Evolutionary conservation across 2,113 vertebrate genomes (phyloP), one percentile per base, ranked within the genome.

Genomic region (Polypterus bichir): DNA sequence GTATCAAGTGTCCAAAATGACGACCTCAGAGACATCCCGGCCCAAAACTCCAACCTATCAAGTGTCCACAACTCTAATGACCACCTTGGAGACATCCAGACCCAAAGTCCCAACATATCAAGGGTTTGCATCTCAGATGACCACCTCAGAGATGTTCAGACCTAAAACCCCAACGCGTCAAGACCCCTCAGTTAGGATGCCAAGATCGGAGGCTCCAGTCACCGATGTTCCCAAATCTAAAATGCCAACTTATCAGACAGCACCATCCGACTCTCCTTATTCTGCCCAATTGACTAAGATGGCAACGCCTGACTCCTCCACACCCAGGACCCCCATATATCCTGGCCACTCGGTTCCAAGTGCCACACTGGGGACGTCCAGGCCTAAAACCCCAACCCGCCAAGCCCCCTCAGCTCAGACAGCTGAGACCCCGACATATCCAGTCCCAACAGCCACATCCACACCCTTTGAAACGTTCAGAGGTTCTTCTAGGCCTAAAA

Each of bases 381-480:
- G 44, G 7, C 47, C 7, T 48, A 74, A 76, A 47, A 51, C 60
- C 6, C 74, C 57, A 1, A 59, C 57, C 9, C 47, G 9, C 1
- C 48, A 55, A 8, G 1, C n/a, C 6, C 44, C 76, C 65, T 65
- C 75, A 54, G 71, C 73, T 68, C 66, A 76, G 59, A 69, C 76
- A 62, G 59, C 70, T 57, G 44, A 61, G 66, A 61, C 55, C 6
- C 9, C 66, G 54, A 27, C 27, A 27, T 27, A 27, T 27, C 27
- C 27, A 27, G 2, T 27, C 27, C 27, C 27, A 27, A 1, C 27
- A 27, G 27, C 27, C 27, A 27, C 27, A 27, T 27, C 27, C 27
- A 2, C 27, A 27, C 1, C 27, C 27, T 27, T 27, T 27, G 27
- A 27, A 27, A 27, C 27, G 27, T 27, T 2, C 55, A 62, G 64